Percentiles rank a stretch among this genome's conserved stretches.
phyloP scores from a whole-genome alignment of 2,888 invertebrate genomes.

The Syritta pipiens region DNA sequence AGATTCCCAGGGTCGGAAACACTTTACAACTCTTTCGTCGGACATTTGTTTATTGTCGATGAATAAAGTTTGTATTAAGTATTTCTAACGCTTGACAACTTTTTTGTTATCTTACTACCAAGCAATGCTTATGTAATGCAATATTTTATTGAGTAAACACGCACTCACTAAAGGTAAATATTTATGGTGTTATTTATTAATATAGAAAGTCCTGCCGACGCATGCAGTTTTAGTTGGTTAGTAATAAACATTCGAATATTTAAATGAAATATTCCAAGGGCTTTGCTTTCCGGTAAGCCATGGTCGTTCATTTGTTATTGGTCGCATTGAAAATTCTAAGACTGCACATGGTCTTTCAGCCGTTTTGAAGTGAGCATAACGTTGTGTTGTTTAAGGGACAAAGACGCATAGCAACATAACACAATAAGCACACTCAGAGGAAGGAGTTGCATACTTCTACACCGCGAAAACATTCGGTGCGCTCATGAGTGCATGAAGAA shows the following conservation, averaged over 20 bases:
- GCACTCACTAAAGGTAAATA: slow-evolving; percentile 25
- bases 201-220: slow-evolving; percentile 21
- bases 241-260: too few relatives aligned
- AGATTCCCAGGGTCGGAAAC: slow-evolving; percentile 55
- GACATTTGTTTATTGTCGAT: slow-evolving; percentile 42
- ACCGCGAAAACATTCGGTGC: slow-evolving; percentile 23
- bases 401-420: slow-evolving; percentile 31
- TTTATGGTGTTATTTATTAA: slow-evolving; percentile 42
- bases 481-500: slow-evolving; percentile 44
- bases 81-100: slow-evolving; percentile 51
- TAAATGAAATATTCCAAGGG: too few relatives aligned
- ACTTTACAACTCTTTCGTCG: slow-evolving; percentile 46
- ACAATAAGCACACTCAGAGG: slow-evolving; percentile 42
- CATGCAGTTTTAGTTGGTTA: too few relatives aligned
- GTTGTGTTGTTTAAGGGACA: slow-evolving; percentile 17
- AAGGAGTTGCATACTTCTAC: slow-evolving; percentile 39
- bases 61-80: slow-evolving; percentile 45
- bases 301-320: too few relatives aligned
- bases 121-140: slow-evolving; percentile 37
- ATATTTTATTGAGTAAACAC: slow-evolving; percentile 6
- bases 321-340: too few relatives aligned
- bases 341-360: too few relatives aligned
- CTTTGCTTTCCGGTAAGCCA: too few relatives aligned
- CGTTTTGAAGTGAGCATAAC: too few relatives aligned
- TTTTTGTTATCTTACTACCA: slow-evolving; percentile 44